Base-by-base conservation (phyloP, 2,888 invertebrate species). In the Nysson spinosus region DNA sequence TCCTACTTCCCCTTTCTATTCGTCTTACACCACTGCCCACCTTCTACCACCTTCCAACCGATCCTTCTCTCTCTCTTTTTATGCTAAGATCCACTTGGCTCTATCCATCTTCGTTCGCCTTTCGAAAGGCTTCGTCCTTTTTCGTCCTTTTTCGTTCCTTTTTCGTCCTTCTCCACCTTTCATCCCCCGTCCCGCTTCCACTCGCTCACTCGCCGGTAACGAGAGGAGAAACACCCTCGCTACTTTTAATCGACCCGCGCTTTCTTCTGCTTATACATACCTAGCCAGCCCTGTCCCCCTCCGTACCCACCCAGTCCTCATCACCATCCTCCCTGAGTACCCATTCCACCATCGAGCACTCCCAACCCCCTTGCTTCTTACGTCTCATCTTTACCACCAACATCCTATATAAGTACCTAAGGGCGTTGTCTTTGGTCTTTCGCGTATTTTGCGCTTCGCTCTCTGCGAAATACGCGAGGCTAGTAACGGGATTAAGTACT, bases 191-290 rank as follows among this genome's bases (percentile, higher is more conserved):
- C 68, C 72, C 63, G 61, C 69, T 12, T 49, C 50, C 56, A 40
- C 69, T 30, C 69, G 66, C 77, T 72, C 74, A 64, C 80, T 81
- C 83, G 79, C 78, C 80, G 82, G 85, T 87, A 87, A 87, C 87
- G 85, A 87, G 87, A 86, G 86, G 86, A 87, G 87, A 87, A 87
- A 87, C 86, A 87, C 87, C 86, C 86, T 87, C 86, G 87, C 87
- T 87, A 87, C 87, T 87, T 87, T 87, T 87, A 87, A 87, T 87
- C 87, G 87, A 87, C 87, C 87, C 87, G 84, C 83, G 87, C 86
- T 87, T 86, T 87, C 87, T 86, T 86, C 84, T 84, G 85, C 85
- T 86, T 84, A 85, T 86, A 86, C 85, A 85, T 85, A 84, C 85
- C 84, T 82, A 84, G 80, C 79, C 84, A 72, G 75, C 76, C 79